phyloP scores from a whole-genome alignment of 30 jellyfish, hydroid and myxozoan species.

The Aurelia aurita region DNA sequence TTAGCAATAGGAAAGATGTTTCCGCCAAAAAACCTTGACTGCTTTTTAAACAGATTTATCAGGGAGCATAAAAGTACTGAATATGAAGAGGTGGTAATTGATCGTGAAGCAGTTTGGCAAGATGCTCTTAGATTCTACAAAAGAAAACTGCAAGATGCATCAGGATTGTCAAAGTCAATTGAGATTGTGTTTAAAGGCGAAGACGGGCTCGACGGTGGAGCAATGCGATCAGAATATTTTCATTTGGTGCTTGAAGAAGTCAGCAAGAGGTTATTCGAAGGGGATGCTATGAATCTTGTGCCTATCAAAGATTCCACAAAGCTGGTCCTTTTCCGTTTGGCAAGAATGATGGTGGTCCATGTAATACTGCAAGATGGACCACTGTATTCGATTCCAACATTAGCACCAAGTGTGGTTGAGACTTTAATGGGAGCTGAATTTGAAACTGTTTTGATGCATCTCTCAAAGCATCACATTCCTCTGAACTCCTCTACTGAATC shows the following conservation, averaged over 20 bases:
- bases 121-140: slow-evolving; percentile 14
- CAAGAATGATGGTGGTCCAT: neutral
- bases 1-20: neutral
- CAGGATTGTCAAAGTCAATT: neutral
- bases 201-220: slow-evolving; percentile 37
- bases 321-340: neutral
- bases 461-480: slow-evolving; percentile 6
- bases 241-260: slow-evolving; percentile 2
- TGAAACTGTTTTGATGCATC: neutral
- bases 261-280: slow-evolving; percentile 21
- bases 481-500: neutral
- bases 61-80: neutral
- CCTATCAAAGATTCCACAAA: slow-evolving; percentile 18
- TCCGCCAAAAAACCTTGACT: neutral
- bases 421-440: neutral
- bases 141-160: neutral
- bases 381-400: neutral
- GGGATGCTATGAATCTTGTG: slow-evolving; percentile 1
- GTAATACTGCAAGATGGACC: neutral
- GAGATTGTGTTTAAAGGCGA: slow-evolving; percentile 11
- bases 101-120: slow-evolving; percentile 21
- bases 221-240: slow-evolving; percentile 16
- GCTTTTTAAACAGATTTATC: neutral
- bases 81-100: slow-evolving; percentile 1
- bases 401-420: neutral